Evolutionary conservation across 2,113 vertebrate genomes (phyloP), one percentile per base, ranked within the genome.

Genomic region (Sinocyclocheilus rhinocerous): DNA sequence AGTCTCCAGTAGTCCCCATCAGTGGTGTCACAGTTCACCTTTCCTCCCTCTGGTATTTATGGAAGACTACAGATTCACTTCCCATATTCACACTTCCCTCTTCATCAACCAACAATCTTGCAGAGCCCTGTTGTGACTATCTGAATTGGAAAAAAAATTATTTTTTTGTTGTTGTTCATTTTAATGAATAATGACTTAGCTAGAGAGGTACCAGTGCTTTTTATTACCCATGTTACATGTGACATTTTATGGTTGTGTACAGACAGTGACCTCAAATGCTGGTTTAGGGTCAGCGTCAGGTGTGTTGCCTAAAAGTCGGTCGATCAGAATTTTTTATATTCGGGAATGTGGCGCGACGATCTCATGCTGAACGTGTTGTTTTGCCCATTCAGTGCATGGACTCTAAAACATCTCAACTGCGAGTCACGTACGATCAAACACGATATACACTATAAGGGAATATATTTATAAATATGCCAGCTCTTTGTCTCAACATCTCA

Each of bases 301-400:
- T 80, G 76, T 84, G 79, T 57, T 85, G 88, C 86, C 73, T 69
- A 67, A 85, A 52, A 90, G 78, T 85, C 76, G 81, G 85, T 85
- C 11, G 0, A 48, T 48, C 45, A 3, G 45, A 48, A 48, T 48
- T 48, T 48, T 84, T 91, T 92, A 88, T 85, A 82, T 63, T 24
- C 86, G 72, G 81, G 91, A 76, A 92, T 76, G 81, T 87, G 81
- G 92, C 78, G 87, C 88, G 89, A 89, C 90, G 84, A 87, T 89
- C 67, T 91, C 87, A 91, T 86, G 90, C 91, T 88, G 91, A 92
- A 91, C 91, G 86, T 90, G 83, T 92, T 90, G 83, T 93, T 93
- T 91, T 89, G 89, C 92, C 92, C 90, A 91, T 92, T 90, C 92
- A 88, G 89, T 95, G 94, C 94, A 95, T 95, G 94, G 92, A 93